phyloP scores from a whole-genome alignment of 2,113 vertebrate species.

The Loxodonta africana region DNA sequence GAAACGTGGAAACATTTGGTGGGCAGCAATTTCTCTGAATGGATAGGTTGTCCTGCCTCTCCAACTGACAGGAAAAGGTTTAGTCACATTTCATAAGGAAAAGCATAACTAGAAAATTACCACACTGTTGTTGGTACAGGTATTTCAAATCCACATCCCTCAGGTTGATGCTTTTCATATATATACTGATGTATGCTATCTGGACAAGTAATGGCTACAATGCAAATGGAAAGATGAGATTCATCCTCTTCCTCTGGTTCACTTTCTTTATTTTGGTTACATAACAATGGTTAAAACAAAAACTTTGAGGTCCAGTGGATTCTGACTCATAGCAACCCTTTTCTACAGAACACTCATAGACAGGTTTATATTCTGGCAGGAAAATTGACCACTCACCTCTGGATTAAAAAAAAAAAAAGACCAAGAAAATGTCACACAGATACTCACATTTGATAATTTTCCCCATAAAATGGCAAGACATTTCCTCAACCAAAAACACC shows the following conservation, averaged over 20 bases:
- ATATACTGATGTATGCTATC: background rate
- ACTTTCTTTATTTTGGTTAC: background rate
- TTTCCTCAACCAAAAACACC: background rate
- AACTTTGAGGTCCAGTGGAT: no score
- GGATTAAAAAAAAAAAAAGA: background rate
- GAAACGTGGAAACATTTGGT: background rate
- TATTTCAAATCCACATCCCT: background rate
- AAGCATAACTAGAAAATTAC: conserved; percentile 20
- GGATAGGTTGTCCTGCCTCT: background rate
- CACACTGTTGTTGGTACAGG: rapidly evolving
- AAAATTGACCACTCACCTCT: background rate
- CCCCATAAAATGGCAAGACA: background rate
- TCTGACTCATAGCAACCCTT: no score
- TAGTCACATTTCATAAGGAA: background rate
- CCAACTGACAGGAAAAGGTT: background rate
- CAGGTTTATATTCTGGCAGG: background rate
- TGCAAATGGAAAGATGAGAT: background rate
- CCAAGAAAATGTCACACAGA: background rate
- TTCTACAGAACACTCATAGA: background rate
- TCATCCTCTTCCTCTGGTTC: background rate
- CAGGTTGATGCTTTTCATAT: background rate
- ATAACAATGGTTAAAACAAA: background rate
- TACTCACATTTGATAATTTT: background rate
- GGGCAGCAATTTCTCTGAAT: background rate
- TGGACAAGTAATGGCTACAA: background rate